These are phyloP conservation scores for Elachura formosa DNA, from an alignment of 2,113 vertebrate species.

Conservation along the genomic window DNA sequence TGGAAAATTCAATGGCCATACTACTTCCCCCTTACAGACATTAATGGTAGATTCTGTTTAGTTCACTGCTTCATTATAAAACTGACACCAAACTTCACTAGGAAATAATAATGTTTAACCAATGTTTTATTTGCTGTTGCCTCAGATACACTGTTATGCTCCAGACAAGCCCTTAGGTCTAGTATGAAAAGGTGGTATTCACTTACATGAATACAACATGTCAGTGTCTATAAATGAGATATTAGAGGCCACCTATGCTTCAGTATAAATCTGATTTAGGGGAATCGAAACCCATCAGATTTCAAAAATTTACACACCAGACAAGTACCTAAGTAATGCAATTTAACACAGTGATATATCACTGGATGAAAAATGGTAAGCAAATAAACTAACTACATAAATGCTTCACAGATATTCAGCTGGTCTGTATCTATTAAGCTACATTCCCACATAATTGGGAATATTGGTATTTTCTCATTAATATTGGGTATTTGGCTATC, in stretches of 20 bases:
- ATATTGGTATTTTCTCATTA: not conserved
- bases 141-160: not conserved
- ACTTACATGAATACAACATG: not conserved
- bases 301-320: not conserved
- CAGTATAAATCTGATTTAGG: not conserved
- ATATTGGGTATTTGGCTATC: not conserved
- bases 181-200: not conserved
- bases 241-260: not conserved
- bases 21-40: not conserved
- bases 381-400: not conserved
- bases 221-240: not conserved
- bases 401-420: not conserved
- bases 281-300: not conserved
- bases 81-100: not conserved
- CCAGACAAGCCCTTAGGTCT: not conserved
- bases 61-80: not conserved
- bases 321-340: not conserved
- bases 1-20: not conserved
- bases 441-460: not conserved
- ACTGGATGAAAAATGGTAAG: not conserved
- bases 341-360: not conserved
- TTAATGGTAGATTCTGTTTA: not conserved
- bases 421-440: not conserved
- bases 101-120: not conserved
- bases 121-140: not conserved